Conservation (phyloP, 53 echinoderm and acorn worm genomes). For the Stichopus horrens region DNA sequence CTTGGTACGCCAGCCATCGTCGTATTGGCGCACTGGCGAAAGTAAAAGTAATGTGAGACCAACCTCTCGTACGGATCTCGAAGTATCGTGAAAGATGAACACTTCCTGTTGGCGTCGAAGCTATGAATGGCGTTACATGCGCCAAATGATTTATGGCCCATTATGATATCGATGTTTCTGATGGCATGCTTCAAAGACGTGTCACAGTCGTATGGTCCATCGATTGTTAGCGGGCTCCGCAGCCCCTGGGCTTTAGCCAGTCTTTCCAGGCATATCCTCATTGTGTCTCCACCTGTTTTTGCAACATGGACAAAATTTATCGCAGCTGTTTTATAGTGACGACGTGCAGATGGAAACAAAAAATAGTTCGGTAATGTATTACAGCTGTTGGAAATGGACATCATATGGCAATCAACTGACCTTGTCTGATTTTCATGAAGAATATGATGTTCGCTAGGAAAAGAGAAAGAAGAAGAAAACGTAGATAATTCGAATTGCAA, state of each 20-base stretch:
- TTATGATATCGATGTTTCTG: neutral
- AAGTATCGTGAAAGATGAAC: conserved; percentile 19
- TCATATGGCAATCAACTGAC: conserved; percentile 9
- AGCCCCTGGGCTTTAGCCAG: neutral
- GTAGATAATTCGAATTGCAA: too few species aligned
- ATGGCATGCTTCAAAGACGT: too few species aligned
- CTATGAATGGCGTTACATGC: neutral
- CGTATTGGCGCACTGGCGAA: neutral
- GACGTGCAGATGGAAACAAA: neutral
- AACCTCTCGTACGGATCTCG: conserved; percentile 15
- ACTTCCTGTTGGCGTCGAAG: neutral
- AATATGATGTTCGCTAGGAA: too few species aligned
- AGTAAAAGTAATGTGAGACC: conserved; percentile 11
- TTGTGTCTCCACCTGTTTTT: conserved; percentile 15
- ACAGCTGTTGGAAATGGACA: neutral
- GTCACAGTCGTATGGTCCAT: neutral
- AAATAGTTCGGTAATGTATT: conserved; percentile 12
- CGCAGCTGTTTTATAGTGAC: neutral
- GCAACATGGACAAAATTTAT: conserved; percentile 21
- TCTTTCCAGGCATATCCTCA: neutral
- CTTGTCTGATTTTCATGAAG: too few species aligned
- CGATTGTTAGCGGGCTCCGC: neutral
- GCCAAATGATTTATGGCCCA: neutral
- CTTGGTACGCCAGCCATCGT: neutral
- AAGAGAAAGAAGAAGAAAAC: too few species aligned